Conservation (phyloP, 2,113 vertebrate species). For the Oophaga pumilio region DNA sequence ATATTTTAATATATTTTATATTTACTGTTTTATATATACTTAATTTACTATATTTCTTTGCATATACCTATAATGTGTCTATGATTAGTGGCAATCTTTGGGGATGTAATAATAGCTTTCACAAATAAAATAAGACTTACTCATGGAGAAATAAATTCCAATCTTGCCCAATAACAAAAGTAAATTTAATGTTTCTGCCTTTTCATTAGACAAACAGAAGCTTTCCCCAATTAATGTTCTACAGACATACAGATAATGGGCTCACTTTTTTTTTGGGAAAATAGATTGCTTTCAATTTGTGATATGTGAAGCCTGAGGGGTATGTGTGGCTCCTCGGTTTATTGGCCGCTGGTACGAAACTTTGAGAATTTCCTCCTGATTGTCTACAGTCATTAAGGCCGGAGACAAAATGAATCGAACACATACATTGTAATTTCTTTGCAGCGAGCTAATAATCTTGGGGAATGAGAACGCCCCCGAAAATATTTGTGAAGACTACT, state of each 20-base stretch:
- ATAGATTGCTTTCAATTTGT: slow-evolving; percentile 15
- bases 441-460: slow-evolving; percentile 22
- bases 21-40: too few species aligned
- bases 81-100: background rate
- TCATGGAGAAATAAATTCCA: background rate
- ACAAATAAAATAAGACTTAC: background rate
- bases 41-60: too few species aligned
- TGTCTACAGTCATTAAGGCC: slow-evolving; percentile 34
- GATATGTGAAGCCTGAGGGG: slow-evolving; percentile 2
- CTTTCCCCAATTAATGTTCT: background rate
- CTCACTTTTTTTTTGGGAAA: slow-evolving; percentile 11
- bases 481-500: slow-evolving; percentile 28
- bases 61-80: too few species aligned
- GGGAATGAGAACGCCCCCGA: background rate
- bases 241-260: background rate
- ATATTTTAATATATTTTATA: too few species aligned
- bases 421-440: slow-evolving; percentile 35
- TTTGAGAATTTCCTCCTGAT: background rate
- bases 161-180: background rate
- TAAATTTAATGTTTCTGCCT: background rate
- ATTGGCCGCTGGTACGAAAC: slow-evolving; percentile 17
- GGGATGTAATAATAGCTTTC: background rate
- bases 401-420: slow-evolving; percentile 14
- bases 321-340: background rate
- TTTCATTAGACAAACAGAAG: slow-evolving; percentile 10